Evolutionary conservation across 1,140 invertebrate genomes (phyloP).

Genomic region (Vanessa tameamea): DNA sequence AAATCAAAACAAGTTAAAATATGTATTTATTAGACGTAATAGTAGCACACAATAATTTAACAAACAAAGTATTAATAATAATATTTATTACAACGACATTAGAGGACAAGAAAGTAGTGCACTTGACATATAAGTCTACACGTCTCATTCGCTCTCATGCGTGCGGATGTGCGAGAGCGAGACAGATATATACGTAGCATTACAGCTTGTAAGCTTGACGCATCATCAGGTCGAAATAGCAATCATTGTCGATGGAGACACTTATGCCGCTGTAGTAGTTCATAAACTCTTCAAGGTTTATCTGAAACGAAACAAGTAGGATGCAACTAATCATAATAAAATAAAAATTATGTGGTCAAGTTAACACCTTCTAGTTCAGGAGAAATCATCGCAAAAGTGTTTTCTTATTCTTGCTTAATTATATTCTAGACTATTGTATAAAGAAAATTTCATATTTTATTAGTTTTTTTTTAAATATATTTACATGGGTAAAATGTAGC

Average conservation of each 20-base stretch:
- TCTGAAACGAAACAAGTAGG: conserved; percentile 80
- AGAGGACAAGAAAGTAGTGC: conserved; percentile 27
- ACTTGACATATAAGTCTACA: conserved; percentile 7
- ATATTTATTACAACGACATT: conserved; percentile 26
- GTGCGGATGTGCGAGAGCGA: conserved; percentile 29
- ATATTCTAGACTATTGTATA: too few relatives aligned
- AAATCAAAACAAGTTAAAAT: conserved; percentile 23
- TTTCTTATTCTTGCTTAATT: too few relatives aligned
- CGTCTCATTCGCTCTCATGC: conserved; percentile 14
- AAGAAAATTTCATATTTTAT: too few relatives aligned
- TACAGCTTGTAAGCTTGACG: conserved; percentile 94
- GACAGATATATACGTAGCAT: conserved; percentile 55
- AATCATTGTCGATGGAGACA: conserved; percentile 95
- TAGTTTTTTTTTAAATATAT: too few relatives aligned
- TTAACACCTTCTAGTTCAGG: too few relatives aligned
- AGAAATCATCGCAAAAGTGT: too few relatives aligned
- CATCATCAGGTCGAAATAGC: conserved; percentile 98
- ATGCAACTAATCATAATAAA: not conserved
- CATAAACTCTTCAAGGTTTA: conserved; percentile 95
- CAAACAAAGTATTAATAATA: conserved; percentile 15
- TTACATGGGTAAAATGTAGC: too few relatives aligned
- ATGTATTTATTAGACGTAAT: conserved; percentile 30
- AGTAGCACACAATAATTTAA: conserved; percentile 29
- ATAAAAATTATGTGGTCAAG: too few relatives aligned
- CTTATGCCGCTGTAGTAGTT: conserved; percentile 97